Conservation (phyloP, 2,113 vertebrate genomes). For the Heterocephalus glaber region DNA sequence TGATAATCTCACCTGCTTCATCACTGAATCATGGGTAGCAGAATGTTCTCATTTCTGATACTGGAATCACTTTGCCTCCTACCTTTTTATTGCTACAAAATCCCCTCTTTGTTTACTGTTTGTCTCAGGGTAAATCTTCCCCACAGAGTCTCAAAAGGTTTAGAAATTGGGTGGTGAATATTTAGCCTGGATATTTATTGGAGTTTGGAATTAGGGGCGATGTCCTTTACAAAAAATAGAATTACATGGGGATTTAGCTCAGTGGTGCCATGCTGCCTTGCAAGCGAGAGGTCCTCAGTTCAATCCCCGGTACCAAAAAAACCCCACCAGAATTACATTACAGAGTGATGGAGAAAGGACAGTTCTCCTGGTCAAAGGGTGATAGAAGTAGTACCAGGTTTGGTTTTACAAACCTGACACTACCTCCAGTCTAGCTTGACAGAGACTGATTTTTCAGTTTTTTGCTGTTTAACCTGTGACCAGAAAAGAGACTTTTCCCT, state of each 20-base stretch:
- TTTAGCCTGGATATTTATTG: slow-evolving; percentile 76
- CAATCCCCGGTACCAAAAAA: no score
- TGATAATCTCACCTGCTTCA: not conserved
- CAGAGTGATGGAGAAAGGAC: not conserved
- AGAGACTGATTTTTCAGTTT: slow-evolving; percentile 45
- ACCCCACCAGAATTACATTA: slow-evolving; percentile 58
- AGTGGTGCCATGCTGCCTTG: no score
- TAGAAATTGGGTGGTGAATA: slow-evolving; percentile 64
- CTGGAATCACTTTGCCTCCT: slow-evolving; percentile 64
- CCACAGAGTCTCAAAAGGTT: slow-evolving; percentile 62
- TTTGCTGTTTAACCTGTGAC: slow-evolving; percentile 52
- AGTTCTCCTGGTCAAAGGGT: not conserved
- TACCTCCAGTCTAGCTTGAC: slow-evolving; percentile 44
- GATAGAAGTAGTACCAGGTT: slow-evolving; percentile 24
- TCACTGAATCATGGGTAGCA: slow-evolving; percentile 21
- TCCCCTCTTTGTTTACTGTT: slow-evolving; percentile 53
- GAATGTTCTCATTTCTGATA: slow-evolving; percentile 56
- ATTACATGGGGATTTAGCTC: no score
- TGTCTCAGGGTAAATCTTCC: slow-evolving; percentile 79
- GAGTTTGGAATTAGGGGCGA: slow-evolving; percentile 54
- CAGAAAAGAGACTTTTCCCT: slow-evolving; percentile 54
- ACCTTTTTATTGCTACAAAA: slow-evolving; percentile 51
- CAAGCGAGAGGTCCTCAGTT: no score
- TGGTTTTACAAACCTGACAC: slow-evolving; percentile 76
- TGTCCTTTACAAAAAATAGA: slow-evolving; percentile 52